A percentile compares a stretch with the other conserved stretches of the same genome.
phyloP scores from a whole-genome alignment of 2,797 vertebrate species.

The Melanotaenia pygmaea region DNA sequence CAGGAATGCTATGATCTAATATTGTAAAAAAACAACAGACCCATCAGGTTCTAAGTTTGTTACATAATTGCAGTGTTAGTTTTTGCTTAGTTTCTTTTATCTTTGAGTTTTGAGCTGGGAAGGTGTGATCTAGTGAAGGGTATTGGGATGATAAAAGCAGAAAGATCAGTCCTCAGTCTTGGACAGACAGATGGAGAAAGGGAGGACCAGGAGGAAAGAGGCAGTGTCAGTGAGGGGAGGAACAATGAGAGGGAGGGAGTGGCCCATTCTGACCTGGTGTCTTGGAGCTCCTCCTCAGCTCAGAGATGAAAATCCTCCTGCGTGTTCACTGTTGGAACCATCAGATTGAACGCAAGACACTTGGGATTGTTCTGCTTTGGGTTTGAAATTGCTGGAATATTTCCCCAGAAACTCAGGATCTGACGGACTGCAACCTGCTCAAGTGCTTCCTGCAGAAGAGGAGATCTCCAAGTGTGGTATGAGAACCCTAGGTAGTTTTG shows the following conservation, averaged over 20 bases:
- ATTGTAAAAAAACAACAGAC: slow-evolving; percentile 1
- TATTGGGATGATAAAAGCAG: not conserved
- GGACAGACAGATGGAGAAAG: slow-evolving; percentile 11
- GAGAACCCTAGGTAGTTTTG: slow-evolving; percentile 35
- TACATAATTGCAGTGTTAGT: slow-evolving; percentile 15
- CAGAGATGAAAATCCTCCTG: slow-evolving; percentile 62
- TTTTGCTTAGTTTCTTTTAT: not conserved
- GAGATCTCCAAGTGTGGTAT: slow-evolving; percentile 62
- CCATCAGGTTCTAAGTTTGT: slow-evolving; percentile 40
- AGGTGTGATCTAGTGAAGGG: not conserved
- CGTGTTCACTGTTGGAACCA: slow-evolving; percentile 63
- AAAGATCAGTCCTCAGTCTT: slow-evolving; percentile 12
- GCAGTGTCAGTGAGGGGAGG: slow-evolving; percentile 27
- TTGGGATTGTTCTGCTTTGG: slow-evolving; percentile 22
- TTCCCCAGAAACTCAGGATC: slow-evolving; percentile 20
- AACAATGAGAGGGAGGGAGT: slow-evolving; percentile 56
- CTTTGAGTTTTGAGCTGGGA: slow-evolving; percentile 22
- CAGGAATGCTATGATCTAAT: slow-evolving; percentile 49
- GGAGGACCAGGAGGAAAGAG: slow-evolving; percentile 7
- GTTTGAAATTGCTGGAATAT: slow-evolving; percentile 59
- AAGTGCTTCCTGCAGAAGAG: slow-evolving; percentile 28
- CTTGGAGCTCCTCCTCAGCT: slow-evolving; percentile 65
- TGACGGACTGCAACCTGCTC: slow-evolving; percentile 28
- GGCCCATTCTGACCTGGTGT: slow-evolving; percentile 55
- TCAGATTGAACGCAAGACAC: slow-evolving; percentile 37